phyloP scores from a whole-genome alignment of 2,797 vertebrate species.

The Luscinia luscinia region DNA sequence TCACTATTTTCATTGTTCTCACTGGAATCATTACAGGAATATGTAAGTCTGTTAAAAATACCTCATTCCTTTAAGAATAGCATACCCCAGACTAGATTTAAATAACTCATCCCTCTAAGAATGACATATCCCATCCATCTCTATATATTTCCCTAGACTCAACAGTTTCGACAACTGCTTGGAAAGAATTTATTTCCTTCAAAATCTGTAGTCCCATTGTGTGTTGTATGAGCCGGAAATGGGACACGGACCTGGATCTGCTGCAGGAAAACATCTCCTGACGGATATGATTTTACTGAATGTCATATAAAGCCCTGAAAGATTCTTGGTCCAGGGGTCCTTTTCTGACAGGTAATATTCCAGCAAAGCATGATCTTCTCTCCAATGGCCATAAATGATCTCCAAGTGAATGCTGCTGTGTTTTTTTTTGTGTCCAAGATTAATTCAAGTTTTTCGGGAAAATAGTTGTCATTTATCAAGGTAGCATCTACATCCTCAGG shows the following conservation, averaged over 20 bases:
- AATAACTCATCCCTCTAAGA: conserved; percentile 64
- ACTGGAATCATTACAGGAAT: conserved; percentile 49
- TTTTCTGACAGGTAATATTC: conserved; percentile 60
- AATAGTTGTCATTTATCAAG: conserved; percentile 44
- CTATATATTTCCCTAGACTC: conserved; percentile 65
- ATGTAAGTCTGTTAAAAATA: conserved; percentile 66
- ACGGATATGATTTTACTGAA: conserved; percentile 52
- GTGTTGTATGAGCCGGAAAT: conserved; percentile 45
- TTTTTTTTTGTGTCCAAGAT: not conserved
- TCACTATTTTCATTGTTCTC: conserved; percentile 55
- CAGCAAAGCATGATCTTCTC: conserved; percentile 19
- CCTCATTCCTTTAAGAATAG: conserved; percentile 47
- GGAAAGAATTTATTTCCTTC: conserved; percentile 66
- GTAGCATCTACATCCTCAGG: not conserved
- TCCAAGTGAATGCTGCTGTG: not conserved
- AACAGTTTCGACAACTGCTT: conserved; percentile 58
- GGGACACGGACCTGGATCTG: conserved; percentile 23
- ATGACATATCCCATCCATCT: conserved; percentile 62
- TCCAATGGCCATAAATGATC: conserved; percentile 17
- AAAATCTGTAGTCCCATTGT: conserved; percentile 64
- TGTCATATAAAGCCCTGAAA: conserved; percentile 38
- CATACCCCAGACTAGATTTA: conserved; percentile 39
- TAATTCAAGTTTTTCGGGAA: conserved; percentile 25
- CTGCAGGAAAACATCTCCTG: conserved; percentile 57
- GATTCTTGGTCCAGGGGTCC: conserved; percentile 16